Conservation (phyloP, 2,888 invertebrate genomes). For the Pyrocoelia pectoralis region DNA sequence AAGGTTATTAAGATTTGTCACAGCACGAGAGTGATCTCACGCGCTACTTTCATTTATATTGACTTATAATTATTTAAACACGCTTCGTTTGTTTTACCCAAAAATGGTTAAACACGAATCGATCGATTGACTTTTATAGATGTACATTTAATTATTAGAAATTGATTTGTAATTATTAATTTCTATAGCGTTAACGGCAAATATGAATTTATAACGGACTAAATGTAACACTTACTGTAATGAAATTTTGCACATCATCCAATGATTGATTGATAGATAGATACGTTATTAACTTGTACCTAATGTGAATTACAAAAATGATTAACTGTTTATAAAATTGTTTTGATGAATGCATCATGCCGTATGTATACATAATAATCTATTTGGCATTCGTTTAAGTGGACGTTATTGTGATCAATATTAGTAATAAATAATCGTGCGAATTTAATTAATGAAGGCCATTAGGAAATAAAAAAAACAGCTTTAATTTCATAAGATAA, state of each 20-base stretch:
- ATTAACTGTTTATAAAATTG: background rate
- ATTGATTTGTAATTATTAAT: background rate
- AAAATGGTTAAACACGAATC: constrained; percentile 5
- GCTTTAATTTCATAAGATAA: too few relatives aligned
- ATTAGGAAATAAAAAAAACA: too few relatives aligned
- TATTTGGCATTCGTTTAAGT: too few relatives aligned
- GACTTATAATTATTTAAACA: background rate
- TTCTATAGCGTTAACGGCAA: background rate
- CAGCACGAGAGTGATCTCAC: constrained; percentile 46
- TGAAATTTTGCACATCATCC: constrained; percentile 1
- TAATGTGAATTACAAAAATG: background rate
- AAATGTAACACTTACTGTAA: background rate
- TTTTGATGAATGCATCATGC: too few relatives aligned
- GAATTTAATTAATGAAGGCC: too few relatives aligned
- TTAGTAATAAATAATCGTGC: too few relatives aligned
- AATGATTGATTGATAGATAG: constrained; percentile 10
- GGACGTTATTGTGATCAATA: too few relatives aligned
- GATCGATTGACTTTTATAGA: background rate
- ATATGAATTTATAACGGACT: constrained; percentile 9
- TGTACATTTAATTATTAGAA: background rate
- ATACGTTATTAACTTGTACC: background rate
- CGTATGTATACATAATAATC: too few relatives aligned
- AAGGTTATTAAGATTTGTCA: constrained; percentile 42
- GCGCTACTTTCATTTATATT: constrained; percentile 45
- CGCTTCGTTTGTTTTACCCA: background rate